Percentiles rank a stretch among this genome's conserved stretches.
phyloP scores from a whole-genome alignment of 2,888 invertebrate species.

The Silvanus unidentatus region DNA sequence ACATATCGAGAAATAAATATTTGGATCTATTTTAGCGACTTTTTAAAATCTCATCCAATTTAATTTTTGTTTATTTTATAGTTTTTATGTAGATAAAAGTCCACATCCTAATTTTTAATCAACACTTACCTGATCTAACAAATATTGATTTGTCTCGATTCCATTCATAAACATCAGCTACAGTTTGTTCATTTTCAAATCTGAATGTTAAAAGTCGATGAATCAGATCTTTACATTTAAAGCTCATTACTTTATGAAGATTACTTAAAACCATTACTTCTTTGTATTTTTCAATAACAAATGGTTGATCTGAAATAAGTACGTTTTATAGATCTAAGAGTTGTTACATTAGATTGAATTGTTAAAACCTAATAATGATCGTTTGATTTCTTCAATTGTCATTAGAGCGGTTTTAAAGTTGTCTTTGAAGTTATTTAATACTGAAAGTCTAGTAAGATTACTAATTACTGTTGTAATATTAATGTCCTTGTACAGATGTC shows the following conservation, averaged over 20 bases:
- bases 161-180: constrained; percentile 8
- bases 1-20: too few relatives aligned
- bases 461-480: constrained; percentile 35
- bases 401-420: constrained; percentile 36
- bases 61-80: too few relatives aligned
- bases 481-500: constrained; percentile 34
- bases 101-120: too few relatives aligned
- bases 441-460: constrained; percentile 31
- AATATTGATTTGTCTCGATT: constrained; percentile 4
- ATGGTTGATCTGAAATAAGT: constrained; percentile 31
- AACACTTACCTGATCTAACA: not conserved
- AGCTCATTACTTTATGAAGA: not conserved
- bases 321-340: not conserved
- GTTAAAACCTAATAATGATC: constrained; percentile 36
- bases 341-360: not conserved
- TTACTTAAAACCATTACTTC: not conserved
- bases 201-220: too few relatives aligned
- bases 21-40: too few relatives aligned
- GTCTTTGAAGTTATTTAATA: constrained; percentile 35
- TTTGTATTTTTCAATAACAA: constrained; percentile 8
- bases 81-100: too few relatives aligned
- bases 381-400: constrained; percentile 29
- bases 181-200: constrained; percentile 5
- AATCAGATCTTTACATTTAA: too few relatives aligned
- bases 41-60: too few relatives aligned